Evolutionary conservation across 2,113 vertebrate species (phyloP), one percentile per base, ranked within the genome.

Genomic region (Pipra filicauda): DNA sequence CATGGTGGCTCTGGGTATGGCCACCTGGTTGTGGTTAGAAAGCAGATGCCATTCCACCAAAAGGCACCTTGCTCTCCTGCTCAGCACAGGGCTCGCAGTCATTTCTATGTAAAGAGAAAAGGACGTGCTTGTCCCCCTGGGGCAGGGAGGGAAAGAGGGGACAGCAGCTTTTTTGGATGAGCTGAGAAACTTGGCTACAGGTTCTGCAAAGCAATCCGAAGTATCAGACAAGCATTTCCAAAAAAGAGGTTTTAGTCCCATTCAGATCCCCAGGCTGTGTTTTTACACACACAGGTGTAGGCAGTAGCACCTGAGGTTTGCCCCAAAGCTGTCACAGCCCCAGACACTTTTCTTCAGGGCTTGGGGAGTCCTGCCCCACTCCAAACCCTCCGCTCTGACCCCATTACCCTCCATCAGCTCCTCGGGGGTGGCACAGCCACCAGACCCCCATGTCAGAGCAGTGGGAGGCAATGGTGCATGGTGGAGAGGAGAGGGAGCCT

Each of bases 351-450:
- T 41, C n/a, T 41, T 57, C 28, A 31, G 59, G 49, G 35, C 46
- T n/a, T 49, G 31, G 49, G 43, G 31, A 66, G 28, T 31, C 76
- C 43, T 81, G 65, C 24, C 30, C 62, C 18, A 8, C 70, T 23
- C 43, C 15, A 4, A 37, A 8, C 2, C 22, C 33, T 41, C 13
- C 23, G 1, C 51, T 52, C 70, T 51, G 26, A 24, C 11, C 30
- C 19, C 2, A 0, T 19, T 66, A 2, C 5, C 18, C 48, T 5
- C 35, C 3, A 1, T 20, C 55, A 76, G 64, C 64, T 71, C 19
- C 24, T 58, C 4, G 9, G 24, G 13, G 20, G 8, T 52, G 49
- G 59, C 83, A 48, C 54, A 76, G 71, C 54, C 44, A 7, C 5
- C 31, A 61, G 62, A 9, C 1, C 33, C 24, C 12, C 11, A 43